A percentile compares a stretch with the other conserved stretches of the same genome.
Conservation (phyloP, 2,888 invertebrate genomes). For the Hyposoter dolosus region DNA sequence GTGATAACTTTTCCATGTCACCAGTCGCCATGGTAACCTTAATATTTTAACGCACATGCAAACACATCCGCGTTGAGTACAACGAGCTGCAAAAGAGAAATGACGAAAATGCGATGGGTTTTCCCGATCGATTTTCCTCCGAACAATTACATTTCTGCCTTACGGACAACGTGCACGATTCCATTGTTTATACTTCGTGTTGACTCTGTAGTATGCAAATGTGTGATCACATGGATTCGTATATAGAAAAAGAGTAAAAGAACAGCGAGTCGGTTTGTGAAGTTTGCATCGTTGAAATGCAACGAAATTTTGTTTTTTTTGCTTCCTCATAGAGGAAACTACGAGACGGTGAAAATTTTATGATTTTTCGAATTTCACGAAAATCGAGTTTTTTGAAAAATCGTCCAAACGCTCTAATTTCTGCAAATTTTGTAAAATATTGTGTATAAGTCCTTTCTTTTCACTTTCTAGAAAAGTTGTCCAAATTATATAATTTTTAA, state of each 20-base stretch:
- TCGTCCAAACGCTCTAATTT: too few relatives aligned
- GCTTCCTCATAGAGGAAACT: too few relatives aligned
- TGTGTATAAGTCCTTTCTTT: too few relatives aligned
- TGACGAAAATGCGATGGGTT: slow-evolving; percentile 31
- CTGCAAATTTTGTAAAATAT: too few relatives aligned
- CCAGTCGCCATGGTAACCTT: neutral
- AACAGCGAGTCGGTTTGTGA: neutral
- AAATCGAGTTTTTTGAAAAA: too few relatives aligned
- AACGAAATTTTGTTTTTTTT: too few relatives aligned
- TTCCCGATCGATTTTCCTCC: slow-evolving; percentile 50
- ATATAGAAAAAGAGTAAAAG: neutral
- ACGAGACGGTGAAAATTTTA: too few relatives aligned
- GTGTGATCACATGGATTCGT: neutral
- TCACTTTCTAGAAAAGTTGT: too few relatives aligned
- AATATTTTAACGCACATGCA: slow-evolving; percentile 15
- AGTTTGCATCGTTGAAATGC: too few relatives aligned
- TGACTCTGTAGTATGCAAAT: neutral
- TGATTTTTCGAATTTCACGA: too few relatives aligned
- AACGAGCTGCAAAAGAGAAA: slow-evolving; percentile 7
- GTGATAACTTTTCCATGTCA: neutral
- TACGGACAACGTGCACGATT: neutral
- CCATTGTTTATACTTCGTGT: slow-evolving; percentile 19
- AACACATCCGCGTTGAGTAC: neutral
- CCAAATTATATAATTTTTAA: too few relatives aligned
- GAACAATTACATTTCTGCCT: slow-evolving; percentile 30